Evolutionary conservation across 2,113 vertebrate genomes (phyloP).

Genomic region (Dromaius novaehollandiae): DNA sequence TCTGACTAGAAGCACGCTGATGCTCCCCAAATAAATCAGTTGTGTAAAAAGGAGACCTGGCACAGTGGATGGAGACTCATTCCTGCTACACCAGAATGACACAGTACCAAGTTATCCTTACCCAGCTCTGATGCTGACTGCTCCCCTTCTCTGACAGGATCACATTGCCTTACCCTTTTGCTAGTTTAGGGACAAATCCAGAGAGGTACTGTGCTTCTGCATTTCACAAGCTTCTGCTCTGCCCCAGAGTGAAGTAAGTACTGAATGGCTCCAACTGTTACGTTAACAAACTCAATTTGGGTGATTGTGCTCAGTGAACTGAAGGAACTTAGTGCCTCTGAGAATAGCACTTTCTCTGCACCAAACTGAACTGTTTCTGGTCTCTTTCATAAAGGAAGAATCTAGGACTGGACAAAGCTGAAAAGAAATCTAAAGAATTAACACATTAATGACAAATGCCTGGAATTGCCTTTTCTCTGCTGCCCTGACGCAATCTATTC

Average conservation of each 20-base stretch:
- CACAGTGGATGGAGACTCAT: not conserved
- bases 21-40: not conserved
- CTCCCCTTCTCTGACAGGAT: not conserved
- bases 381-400: fast-evolving
- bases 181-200: not conserved
- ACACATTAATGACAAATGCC: not conserved
- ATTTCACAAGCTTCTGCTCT: not conserved
- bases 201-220: not conserved
- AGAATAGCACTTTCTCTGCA: not conserved
- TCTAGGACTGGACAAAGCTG: not conserved
- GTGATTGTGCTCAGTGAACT: not conserved
- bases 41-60: not conserved
- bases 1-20: not conserved
- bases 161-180: not conserved
- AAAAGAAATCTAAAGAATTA: not conserved
- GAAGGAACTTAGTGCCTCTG: not conserved
- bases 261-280: not conserved
- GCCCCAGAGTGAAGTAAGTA: fast-evolving
- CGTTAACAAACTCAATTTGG: not conserved
- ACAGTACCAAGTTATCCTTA: not conserved
- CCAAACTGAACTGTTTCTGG: not conserved
- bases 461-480: not conserved
- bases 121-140: not conserved
- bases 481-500: not conserved
- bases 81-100: not conserved